Evolutionary conservation across 1,140 invertebrate species (phyloP).

Genomic region (Megalonaias nervosa): DNA sequence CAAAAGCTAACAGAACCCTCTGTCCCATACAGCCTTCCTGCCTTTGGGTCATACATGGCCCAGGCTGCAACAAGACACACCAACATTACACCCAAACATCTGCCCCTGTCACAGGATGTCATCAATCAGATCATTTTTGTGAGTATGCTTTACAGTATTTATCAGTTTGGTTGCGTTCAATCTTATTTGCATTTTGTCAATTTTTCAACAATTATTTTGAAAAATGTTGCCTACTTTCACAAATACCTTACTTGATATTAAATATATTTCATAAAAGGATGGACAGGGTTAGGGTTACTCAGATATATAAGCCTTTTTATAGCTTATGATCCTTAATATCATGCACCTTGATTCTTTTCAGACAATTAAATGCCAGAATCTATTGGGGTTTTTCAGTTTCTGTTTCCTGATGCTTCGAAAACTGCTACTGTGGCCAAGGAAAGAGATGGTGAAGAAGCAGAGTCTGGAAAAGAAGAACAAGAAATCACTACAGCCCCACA

Average conservation of each 20-base stretch:
- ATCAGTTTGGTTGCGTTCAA: not conserved
- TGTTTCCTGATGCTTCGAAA: slow-evolving; percentile 91
- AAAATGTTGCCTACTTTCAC: no score
- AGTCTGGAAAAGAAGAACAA: slow-evolving; percentile 30
- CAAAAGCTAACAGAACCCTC: slow-evolving; percentile 71
- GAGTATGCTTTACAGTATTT: slow-evolving; percentile 16
- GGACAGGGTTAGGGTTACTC: not conserved
- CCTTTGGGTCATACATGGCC: slow-evolving; percentile 41
- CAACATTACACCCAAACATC: slow-evolving; percentile 72
- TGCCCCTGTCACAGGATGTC: slow-evolving; percentile 83
- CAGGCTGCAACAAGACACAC: slow-evolving; percentile 10
- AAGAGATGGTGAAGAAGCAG: slow-evolving; percentile 31
- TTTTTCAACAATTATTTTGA: no score
- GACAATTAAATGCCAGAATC: not conserved
- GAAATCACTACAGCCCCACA: not conserved
- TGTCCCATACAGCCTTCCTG: slow-evolving; percentile 61
- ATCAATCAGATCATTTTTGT: slow-evolving; percentile 82
- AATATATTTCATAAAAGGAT: no score
- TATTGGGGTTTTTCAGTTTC: slow-evolving; percentile 74
- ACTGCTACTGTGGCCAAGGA: slow-evolving; percentile 23
- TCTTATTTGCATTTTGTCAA: no score
- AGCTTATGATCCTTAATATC: not conserved
- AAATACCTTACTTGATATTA: no score
- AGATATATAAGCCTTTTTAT: not conserved
- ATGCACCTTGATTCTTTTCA: not conserved